A percentile compares a stretch with the other conserved stretches of the same genome.
phyloP scores from a whole-genome alignment of 2,888 invertebrate genomes.

The Heliconius erato region DNA sequence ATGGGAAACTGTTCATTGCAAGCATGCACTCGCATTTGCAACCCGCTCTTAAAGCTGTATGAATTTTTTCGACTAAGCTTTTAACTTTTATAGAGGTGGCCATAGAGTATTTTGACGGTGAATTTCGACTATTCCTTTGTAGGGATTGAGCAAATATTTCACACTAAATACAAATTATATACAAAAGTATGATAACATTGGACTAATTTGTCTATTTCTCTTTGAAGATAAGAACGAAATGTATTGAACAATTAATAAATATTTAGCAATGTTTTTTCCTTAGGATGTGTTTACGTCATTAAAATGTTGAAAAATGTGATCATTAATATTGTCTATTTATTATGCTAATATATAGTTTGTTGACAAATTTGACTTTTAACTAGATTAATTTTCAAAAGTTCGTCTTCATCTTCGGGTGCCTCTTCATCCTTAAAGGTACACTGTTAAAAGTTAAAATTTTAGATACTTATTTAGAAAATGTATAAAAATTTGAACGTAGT shows the following conservation, averaged over 20 bases:
- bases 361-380: no score
- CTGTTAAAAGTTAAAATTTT: no score
- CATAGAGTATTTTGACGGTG: conserved; percentile 71
- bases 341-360: no score
- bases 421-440: no score
- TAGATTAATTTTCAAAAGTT: no score
- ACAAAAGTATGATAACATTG: not conserved
- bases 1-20: conserved; percentile 67
- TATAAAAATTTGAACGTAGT: no score
- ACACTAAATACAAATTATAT: not conserved
- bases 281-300: no score
- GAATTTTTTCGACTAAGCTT: conserved; percentile 79
- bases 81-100: conserved; percentile 80
- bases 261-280: no score
- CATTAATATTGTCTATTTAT: no score
- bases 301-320: no score
- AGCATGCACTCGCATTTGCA: conserved; percentile 64
- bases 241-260: not conserved
- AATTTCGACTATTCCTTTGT: conserved; percentile 61
- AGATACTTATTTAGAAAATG: no score
- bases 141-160: conserved; percentile 44
- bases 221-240: not conserved
- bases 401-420: no score
- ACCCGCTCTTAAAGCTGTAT: conserved; percentile 70
- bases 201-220: not conserved